These are phyloP conservation scores for Drosophila vallismaia DNA, from an alignment of 2,888 invertebrate species.

Conservation along the genomic window DNA sequence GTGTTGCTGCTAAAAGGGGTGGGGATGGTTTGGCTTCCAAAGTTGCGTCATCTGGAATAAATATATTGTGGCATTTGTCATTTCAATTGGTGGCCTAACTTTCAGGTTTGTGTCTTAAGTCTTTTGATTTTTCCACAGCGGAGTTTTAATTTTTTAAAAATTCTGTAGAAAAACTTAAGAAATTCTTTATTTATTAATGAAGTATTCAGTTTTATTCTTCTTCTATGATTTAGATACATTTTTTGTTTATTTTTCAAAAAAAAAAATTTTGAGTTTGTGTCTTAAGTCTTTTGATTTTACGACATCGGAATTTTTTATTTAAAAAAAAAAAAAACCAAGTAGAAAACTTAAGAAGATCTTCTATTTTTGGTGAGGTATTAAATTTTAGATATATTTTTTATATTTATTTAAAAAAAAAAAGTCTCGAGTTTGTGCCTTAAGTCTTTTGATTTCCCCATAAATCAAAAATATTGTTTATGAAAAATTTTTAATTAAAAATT, in stretches of 20 bases:
- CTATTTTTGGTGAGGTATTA: no score
- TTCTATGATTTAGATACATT: background rate
- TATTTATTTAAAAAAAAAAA: background rate
- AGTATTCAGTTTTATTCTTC: no score
- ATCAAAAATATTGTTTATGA: no score
- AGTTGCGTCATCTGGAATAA: constrained; percentile 29
- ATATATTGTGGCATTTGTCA: constrained; percentile 38
- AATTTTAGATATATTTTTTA: background rate
- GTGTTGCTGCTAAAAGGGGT: constrained; percentile 1
- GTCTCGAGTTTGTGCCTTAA: background rate
- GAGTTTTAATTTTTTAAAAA: background rate
- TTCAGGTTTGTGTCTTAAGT: constrained; percentile 16
- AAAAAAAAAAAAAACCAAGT: no score
- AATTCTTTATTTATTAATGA: no score
- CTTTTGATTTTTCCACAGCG: constrained; percentile 1
- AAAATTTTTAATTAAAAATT: no score
- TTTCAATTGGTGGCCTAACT: constrained; percentile 22
- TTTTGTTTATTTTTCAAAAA: background rate
- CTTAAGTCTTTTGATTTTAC: constrained; percentile 16
- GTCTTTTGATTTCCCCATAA: constrained; percentile 4
- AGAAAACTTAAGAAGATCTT: background rate
- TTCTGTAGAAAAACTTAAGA: background rate
- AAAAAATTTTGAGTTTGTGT: constrained; percentile 2
- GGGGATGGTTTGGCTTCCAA: constrained; percentile 1
- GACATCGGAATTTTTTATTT: background rate